Evolutionary conservation across 2,113 vertebrate genomes (phyloP).

Genomic region (Oncorhynchus mykiss): DNA sequence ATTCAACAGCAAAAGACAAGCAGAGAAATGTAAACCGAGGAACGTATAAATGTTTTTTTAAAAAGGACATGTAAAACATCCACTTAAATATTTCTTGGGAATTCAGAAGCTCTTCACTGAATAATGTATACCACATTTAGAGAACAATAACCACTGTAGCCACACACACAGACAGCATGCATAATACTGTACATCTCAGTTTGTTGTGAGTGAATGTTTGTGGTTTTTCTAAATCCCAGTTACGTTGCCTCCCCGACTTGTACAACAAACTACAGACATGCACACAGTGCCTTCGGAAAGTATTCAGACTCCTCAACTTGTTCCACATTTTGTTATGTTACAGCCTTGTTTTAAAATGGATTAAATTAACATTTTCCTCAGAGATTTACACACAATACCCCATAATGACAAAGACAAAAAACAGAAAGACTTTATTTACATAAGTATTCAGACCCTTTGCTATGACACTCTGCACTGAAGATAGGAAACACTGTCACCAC

Average conservation of each 20-base stretch:
- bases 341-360: too few species aligned
- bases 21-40: slow-evolving; percentile 43
- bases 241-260: background rate
- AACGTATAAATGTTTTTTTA: slow-evolving; percentile 57
- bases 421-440: too few species aligned
- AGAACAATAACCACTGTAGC: slow-evolving; percentile 58
- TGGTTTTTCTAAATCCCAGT: slow-evolving; percentile 4
- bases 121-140: slow-evolving; percentile 66
- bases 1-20: slow-evolving; percentile 36
- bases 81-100: slow-evolving; percentile 58
- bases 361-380: too few species aligned
- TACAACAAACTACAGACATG: background rate
- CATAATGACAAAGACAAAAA: too few species aligned
- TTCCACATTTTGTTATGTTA: too few species aligned
- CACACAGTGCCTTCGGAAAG: too few species aligned
- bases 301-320: too few species aligned
- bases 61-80: slow-evolving; percentile 53
- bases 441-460: too few species aligned
- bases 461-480: too few species aligned
- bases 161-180: slow-evolving; percentile 12
- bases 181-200: slow-evolving; percentile 53
- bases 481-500: too few species aligned
- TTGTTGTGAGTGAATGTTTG: slow-evolving; percentile 34
- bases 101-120: slow-evolving; percentile 54
- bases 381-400: too few species aligned